phyloP scores from a whole-genome alignment of 2,113 vertebrate species.

The Cardinalis cardinalis region DNA sequence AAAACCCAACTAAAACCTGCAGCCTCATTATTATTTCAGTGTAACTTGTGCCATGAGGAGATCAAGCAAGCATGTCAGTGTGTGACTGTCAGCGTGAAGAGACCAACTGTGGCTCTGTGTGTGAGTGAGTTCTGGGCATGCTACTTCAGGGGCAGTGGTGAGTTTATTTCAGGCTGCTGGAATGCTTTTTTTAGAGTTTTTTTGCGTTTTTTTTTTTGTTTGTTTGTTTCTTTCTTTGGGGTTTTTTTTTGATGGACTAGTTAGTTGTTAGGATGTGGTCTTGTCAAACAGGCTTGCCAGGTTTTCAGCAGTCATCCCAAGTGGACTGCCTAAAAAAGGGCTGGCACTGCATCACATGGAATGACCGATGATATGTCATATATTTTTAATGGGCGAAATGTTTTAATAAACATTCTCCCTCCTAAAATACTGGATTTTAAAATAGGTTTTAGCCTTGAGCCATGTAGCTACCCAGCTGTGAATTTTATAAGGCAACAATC shows the following conservation, averaged over 20 bases:
- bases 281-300: constrained; percentile 64
- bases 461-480: constrained; percentile 83
- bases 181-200: constrained; percentile 11
- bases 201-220: neutral
- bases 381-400: constrained; percentile 82
- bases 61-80: constrained; percentile 47
- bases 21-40: constrained; percentile 64
- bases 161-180: constrained; percentile 56
- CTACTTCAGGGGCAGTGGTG: constrained; percentile 25
- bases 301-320: constrained; percentile 68
- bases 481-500: constrained; percentile 80
- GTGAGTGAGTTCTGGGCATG: constrained; percentile 13
- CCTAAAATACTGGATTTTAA: constrained; percentile 74
- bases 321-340: constrained; percentile 61
- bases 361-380: constrained; percentile 75
- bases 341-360: constrained; percentile 78
- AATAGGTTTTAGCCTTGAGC: constrained; percentile 81
- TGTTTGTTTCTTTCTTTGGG: neutral
- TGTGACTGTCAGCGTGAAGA: constrained; percentile 37
- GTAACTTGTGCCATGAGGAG: constrained; percentile 59
- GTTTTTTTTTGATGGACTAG: constrained; percentile 38
- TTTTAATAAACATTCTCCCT: constrained; percentile 80
- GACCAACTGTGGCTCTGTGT: constrained; percentile 12
- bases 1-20: neutral
- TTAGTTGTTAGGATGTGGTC: constrained; percentile 51